phyloP scores from a whole-genome alignment of 2,888 invertebrate species.

The Antheraea assamensis region DNA sequence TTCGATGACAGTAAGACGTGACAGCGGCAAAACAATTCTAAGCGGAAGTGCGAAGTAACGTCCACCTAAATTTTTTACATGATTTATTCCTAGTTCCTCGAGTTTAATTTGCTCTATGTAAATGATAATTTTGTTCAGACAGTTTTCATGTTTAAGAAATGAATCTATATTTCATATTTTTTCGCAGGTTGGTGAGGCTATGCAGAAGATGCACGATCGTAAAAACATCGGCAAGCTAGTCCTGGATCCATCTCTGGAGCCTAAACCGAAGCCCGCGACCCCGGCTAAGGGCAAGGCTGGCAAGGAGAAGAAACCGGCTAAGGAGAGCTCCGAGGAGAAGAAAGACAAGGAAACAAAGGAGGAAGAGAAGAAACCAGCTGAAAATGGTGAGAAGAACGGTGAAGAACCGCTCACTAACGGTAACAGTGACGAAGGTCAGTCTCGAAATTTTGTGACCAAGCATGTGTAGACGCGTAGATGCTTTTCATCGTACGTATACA shows the following conservation, averaged over 20 bases:
- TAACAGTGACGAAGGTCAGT: constrained; percentile 81
- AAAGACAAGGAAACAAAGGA: constrained; percentile 83
- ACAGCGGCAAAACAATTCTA: too few species aligned
- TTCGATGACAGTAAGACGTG: too few species aligned
- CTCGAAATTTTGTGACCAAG: constrained; percentile 64
- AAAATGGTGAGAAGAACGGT: constrained; percentile 77
- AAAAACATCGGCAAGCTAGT: constrained; percentile 95
- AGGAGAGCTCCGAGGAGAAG: constrained; percentile 86
- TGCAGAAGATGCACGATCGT: constrained; percentile 96
- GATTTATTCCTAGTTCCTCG: neutral
- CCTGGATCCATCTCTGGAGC: constrained; percentile 90
- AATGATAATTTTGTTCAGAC: neutral
- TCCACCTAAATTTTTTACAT: too few species aligned
- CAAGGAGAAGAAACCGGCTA: constrained; percentile 85
- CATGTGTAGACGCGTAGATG: constrained; percentile 60
- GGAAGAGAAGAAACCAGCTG: constrained; percentile 74
- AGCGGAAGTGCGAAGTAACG: too few species aligned
- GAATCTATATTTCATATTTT: neutral
- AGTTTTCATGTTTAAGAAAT: neutral
- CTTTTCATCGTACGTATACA: constrained; percentile 42
- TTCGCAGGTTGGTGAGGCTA: constrained; percentile 89
- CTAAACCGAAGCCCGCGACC: constrained; percentile 90
- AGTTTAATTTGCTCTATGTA: neutral
- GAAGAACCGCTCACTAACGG: constrained; percentile 80
- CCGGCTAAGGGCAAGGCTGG: constrained; percentile 89